phyloP scores from a whole-genome alignment of 2,113 vertebrate genomes.

The Glaucidium brasilianum region DNA sequence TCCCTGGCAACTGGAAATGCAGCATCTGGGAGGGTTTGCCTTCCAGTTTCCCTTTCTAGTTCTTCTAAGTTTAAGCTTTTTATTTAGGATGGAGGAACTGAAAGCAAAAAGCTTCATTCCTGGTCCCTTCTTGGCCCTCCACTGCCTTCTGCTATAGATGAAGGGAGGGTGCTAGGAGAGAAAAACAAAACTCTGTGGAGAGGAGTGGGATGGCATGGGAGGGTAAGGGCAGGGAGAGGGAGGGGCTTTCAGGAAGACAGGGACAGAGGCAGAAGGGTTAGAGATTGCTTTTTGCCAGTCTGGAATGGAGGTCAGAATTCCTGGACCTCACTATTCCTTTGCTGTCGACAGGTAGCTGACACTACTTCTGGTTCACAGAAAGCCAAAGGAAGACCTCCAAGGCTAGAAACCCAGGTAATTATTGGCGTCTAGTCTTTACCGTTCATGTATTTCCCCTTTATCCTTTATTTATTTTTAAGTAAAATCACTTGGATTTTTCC shows the following conservation, averaged over 20 bases:
- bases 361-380: not conserved
- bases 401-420: not conserved
- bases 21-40: too few species aligned
- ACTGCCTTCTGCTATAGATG: accelerated
- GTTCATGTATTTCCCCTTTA: accelerated
- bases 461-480: not conserved
- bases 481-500: not conserved
- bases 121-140: accelerated
- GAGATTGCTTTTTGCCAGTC: not conserved
- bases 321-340: not conserved
- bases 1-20: not conserved
- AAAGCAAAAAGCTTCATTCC: not conserved
- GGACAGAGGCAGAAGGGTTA: not conserved
- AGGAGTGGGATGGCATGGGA: accelerated
- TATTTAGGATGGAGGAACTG: not conserved
- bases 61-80: not conserved
- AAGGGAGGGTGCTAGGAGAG: not conserved
- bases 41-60: accelerated
- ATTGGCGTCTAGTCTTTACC: not conserved
- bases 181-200: not conserved
- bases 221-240: too few species aligned
- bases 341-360: not conserved
- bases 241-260: accelerated
- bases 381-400: not conserved
- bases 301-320: not conserved